These are phyloP conservation scores for Imbricaverruca yamaguchii DNA, from an alignment of 2,888 invertebrate genomes.

Conservation along the genomic window DNA sequence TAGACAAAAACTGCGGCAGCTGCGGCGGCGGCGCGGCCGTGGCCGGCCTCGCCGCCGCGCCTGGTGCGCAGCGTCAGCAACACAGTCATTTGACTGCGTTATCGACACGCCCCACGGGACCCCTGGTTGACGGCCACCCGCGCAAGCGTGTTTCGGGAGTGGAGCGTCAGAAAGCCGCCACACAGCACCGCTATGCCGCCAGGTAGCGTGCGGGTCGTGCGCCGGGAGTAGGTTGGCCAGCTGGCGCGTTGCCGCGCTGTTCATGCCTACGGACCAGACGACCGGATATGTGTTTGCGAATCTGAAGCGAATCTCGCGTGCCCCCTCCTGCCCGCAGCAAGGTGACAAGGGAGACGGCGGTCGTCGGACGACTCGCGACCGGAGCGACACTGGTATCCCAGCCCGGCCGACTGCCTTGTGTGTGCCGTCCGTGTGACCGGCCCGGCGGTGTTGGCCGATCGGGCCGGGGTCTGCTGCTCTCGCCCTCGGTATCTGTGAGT, in stretches of 20 bases:
- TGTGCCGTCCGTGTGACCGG: no score
- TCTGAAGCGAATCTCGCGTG: not conserved
- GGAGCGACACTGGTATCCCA: not conserved
- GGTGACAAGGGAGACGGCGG: not conserved
- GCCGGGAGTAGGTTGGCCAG: not conserved
- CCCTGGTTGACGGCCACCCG: not conserved
- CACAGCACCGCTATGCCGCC: no score
- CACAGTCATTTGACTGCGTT: not conserved
- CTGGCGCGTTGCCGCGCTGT: not conserved
- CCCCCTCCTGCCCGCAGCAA: not conserved
- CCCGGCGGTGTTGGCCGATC: not conserved
- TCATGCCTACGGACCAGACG: not conserved
- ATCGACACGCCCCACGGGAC: not conserved
- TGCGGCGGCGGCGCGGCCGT: not conserved
- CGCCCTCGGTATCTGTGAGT: not conserved
- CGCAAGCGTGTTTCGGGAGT: not conserved
- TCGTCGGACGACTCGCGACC: not conserved
- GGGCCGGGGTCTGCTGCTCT: not conserved
- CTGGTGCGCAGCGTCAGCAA: no score
- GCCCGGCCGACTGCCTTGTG: not conserved
- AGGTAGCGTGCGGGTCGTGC: no score
- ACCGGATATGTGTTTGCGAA: slow-evolving; percentile 12
- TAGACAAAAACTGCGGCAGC: not conserved
- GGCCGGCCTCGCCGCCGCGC: no score
- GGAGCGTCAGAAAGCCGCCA: no score